These are phyloP conservation scores for Leptonema lineaticorne DNA, from an alignment of 1,140 invertebrate species.

Conservation along the genomic window DNA sequence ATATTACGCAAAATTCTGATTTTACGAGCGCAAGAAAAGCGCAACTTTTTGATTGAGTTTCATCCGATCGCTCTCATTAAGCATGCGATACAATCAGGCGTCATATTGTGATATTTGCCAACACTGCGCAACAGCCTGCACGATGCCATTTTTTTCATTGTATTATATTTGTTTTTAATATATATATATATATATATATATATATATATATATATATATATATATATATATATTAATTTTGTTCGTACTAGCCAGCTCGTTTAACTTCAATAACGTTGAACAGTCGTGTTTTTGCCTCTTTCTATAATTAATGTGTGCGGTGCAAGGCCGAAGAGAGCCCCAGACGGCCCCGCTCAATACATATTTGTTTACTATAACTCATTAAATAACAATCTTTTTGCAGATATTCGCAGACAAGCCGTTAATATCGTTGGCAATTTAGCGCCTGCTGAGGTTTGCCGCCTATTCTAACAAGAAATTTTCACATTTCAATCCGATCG, in stretches of 20 bases:
- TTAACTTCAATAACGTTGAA: background rate
- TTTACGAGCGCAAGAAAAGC: background rate
- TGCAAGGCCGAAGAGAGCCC: background rate
- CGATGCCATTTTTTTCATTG: no score
- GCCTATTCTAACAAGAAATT: no score
- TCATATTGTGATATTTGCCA: background rate
- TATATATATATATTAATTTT: no score
- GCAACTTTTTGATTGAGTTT: background rate
- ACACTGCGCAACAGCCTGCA: background rate
- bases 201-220: no score
- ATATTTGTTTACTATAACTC: conserved; percentile 11
- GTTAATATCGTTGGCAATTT: background rate
- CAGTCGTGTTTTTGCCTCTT: background rate
- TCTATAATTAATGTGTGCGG: conserved; percentile 4
- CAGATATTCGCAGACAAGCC: background rate
- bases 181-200: no score
- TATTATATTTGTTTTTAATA: background rate
- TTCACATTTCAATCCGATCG: background rate
- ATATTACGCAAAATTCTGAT: no score
- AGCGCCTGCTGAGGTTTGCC: no score
- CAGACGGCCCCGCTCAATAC: background rate
- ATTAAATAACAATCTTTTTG: conserved; percentile 15
- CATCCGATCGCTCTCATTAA: background rate
- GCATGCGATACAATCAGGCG: conserved; percentile 3
- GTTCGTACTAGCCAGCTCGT: conserved; percentile 11